Evolutionary conservation across 2,888 invertebrate species (phyloP).

Genomic region (Tetranychus truncatus): DNA sequence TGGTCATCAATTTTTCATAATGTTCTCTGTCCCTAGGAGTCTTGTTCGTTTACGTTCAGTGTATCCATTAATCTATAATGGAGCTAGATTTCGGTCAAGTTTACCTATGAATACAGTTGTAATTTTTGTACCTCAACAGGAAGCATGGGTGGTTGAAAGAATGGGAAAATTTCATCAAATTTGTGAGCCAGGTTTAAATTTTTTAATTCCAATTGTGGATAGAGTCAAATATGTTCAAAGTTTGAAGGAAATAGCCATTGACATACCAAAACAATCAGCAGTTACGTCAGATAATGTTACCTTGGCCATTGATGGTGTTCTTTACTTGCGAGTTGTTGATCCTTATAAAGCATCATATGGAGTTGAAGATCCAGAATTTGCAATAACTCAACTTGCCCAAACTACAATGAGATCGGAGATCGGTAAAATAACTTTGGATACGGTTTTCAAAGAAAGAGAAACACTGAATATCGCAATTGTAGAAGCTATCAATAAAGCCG

Average conservation of each 20-base stretch:
- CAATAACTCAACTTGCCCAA: constrained; percentile 93
- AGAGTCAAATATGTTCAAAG: constrained; percentile 91
- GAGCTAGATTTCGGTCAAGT: not conserved
- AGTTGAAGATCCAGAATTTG: constrained; percentile 97
- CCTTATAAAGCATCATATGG: constrained; percentile 91
- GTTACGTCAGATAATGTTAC: constrained; percentile 94
- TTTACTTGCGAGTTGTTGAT: constrained; percentile 80
- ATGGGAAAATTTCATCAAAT: constrained; percentile 93
- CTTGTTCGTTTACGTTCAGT: not conserved
- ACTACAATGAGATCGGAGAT: constrained; percentile 98
- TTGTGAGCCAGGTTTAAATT: constrained; percentile 81
- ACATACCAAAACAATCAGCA: constrained; percentile 94
- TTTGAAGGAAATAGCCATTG: constrained; percentile 95
- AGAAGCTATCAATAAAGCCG: constrained; percentile 85
- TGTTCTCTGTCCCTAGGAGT: not conserved
- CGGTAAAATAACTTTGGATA: constrained; percentile 88
- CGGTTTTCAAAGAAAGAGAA: constrained; percentile 89
- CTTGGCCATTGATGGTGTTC: constrained; percentile 83
- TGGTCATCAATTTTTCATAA: not conserved
- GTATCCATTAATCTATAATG: not conserved
- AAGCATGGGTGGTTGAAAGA: constrained; percentile 91
- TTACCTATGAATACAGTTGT: constrained; percentile 58
- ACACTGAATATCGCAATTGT: constrained; percentile 84
- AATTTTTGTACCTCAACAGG: constrained; percentile 94
- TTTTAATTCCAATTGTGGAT: constrained; percentile 76